Conservation (phyloP, 2,797 vertebrate genomes). For the Pipistrellus pipistrellus region DNA sequence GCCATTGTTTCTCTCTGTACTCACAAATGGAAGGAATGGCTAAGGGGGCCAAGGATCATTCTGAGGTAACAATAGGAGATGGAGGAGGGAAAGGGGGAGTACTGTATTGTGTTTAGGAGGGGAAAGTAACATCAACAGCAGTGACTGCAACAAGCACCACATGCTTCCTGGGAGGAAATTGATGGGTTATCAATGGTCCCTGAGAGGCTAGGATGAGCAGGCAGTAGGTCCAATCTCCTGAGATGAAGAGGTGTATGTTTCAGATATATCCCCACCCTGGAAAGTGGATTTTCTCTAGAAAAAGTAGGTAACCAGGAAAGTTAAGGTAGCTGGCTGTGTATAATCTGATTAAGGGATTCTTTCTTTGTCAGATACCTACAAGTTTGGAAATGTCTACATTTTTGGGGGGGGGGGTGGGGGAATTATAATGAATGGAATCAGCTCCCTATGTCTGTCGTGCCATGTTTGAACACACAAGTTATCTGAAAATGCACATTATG, state of each 20-base stretch:
- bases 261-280: neutral
- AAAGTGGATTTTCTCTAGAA: neutral
- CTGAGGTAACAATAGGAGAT: neutral
- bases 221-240: neutral
- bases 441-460: neutral
- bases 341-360: neutral
- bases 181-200: neutral
- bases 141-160: neutral
- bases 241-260: neutral
- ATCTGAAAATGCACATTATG: neutral
- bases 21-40: constrained; percentile 48
- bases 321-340: neutral
- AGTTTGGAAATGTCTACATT: neutral
- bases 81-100: neutral
- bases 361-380: neutral
- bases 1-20: constrained; percentile 65
- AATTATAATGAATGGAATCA: neutral
- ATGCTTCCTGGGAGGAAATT: neutral
- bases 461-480: neutral
- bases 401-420: neutral
- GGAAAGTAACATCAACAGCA: neutral
- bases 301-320: neutral
- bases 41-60: constrained; percentile 21
- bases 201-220: neutral
- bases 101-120: neutral